Conservation (phyloP, 2,797 vertebrate species). For the Fundulus diaphanus region DNA sequence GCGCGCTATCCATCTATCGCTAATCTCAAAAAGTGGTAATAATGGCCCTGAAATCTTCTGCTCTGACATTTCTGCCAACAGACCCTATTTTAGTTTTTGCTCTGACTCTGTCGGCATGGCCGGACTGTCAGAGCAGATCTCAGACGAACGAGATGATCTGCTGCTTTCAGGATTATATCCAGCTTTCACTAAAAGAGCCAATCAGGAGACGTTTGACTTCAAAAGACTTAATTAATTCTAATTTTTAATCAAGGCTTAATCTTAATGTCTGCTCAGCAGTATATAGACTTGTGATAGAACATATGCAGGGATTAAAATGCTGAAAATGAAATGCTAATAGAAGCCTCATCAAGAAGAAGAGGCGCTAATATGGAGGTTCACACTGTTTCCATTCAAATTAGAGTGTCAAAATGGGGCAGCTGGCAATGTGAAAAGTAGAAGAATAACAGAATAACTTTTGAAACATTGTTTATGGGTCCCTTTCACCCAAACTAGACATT, state of each 20-base stretch:
- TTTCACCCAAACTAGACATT: neutral
- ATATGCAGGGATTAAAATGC: constrained; percentile 53
- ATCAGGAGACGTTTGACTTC: constrained; percentile 43
- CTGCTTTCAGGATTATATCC: constrained; percentile 30
- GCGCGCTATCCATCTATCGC: neutral
- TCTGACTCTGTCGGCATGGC: constrained; percentile 14
- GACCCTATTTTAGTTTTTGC: neutral
- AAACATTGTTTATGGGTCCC: constrained; percentile 13
- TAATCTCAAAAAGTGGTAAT: neutral
- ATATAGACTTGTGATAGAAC: constrained; percentile 40
- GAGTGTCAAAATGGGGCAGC: neutral
- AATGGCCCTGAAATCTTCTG: neutral
- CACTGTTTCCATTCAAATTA: constrained; percentile 28
- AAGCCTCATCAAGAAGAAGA: constrained; percentile 47
- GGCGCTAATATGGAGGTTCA: constrained; percentile 17
- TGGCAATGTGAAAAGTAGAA: neutral
- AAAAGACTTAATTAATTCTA: constrained; percentile 59
- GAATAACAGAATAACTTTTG: neutral
- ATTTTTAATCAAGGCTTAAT: constrained; percentile 65
- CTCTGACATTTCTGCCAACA: neutral
- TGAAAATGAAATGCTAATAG: constrained; percentile 61
- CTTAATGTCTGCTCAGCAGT: constrained; percentile 57
- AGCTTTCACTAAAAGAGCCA: constrained; percentile 30
- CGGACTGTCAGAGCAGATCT: constrained; percentile 4
- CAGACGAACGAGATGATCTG: constrained; percentile 9